Conservation (phyloP, 2,888 invertebrate genomes). For the Lamproptera curius region DNA sequence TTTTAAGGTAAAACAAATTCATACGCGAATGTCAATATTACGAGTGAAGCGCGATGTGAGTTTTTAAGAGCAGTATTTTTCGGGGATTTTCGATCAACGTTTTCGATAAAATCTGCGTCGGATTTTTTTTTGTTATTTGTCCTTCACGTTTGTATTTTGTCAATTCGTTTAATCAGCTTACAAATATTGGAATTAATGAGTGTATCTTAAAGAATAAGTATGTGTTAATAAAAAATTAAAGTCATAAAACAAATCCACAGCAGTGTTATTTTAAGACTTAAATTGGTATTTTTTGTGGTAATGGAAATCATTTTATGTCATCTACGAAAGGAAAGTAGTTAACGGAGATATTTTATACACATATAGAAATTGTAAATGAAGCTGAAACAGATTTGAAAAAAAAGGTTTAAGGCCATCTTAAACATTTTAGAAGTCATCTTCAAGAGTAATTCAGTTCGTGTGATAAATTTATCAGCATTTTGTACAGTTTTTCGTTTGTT, state of each 20-base stretch:
- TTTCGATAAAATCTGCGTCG: slow-evolving; percentile 9
- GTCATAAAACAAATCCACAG: too few species aligned
- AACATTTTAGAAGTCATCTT: neutral
- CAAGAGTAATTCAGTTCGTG: neutral
- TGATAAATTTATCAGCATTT: slow-evolving; percentile 15
- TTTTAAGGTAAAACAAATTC: slow-evolving; percentile 53
- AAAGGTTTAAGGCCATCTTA: too few species aligned
- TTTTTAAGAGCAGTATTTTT: slow-evolving; percentile 22
- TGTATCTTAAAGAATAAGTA: slow-evolving; percentile 2
- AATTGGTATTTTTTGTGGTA: too few species aligned
- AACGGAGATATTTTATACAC: too few species aligned
- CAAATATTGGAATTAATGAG: neutral
- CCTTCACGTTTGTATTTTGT: slow-evolving; percentile 8
- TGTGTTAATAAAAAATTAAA: too few species aligned
- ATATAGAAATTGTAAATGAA: too few species aligned
- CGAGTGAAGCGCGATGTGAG: slow-evolving; percentile 21
- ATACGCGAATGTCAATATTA: slow-evolving; percentile 23
- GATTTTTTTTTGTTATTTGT: slow-evolving; percentile 18
- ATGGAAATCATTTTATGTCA: too few species aligned
- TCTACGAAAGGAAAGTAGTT: too few species aligned
- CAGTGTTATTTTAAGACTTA: too few species aligned
- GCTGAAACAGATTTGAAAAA: too few species aligned
- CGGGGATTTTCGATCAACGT: slow-evolving; percentile 13
- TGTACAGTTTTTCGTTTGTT: slow-evolving; percentile 53
- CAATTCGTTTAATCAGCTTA: neutral